These are phyloP conservation scores for Bugulina stolonifera DNA, from an alignment of 2,888 invertebrate genomes.

Conservation along the genomic window DNA sequence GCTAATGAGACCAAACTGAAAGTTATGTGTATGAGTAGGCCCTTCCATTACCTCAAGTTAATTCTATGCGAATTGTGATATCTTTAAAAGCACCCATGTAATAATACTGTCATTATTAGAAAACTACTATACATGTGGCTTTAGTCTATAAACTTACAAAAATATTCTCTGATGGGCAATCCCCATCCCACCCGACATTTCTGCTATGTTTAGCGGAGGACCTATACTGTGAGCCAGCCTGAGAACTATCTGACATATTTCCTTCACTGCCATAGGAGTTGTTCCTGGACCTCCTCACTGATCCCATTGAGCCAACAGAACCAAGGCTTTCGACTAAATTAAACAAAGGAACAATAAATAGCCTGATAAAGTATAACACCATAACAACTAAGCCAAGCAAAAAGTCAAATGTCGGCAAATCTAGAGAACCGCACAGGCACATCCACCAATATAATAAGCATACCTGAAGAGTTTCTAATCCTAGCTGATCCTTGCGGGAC, in stretches of 20 bases:
- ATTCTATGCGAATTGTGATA: too few species aligned
- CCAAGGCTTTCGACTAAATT: slow-evolving; percentile 16
- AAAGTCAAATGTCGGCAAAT: too few species aligned
- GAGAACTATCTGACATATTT: slow-evolving; percentile 20
- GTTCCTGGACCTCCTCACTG: slow-evolving; percentile 3
- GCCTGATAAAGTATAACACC: too few species aligned
- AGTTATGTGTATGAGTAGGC: too few species aligned
- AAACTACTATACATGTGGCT: background rate
- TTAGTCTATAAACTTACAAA: background rate
- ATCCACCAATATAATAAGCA: too few species aligned
- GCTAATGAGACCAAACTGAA: too few species aligned
- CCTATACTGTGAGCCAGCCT: background rate
- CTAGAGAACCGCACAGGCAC: too few species aligned
- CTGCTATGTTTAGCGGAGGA: background rate
- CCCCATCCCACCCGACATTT: slow-evolving; percentile 9
- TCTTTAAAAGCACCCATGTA: too few species aligned
- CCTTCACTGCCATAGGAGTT: slow-evolving; percentile 13
- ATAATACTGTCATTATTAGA: too few species aligned
- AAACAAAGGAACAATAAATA: too few species aligned
- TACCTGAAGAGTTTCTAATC: background rate
- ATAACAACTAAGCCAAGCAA: too few species aligned
- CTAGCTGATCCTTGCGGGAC: background rate
- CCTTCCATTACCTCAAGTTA: too few species aligned
- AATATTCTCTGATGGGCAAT: background rate
- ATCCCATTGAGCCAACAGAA: slow-evolving; percentile 5